These are phyloP conservation scores for Muscicapa comitata DNA, from an alignment of 2,797 vertebrate species.

Conservation along the genomic window DNA sequence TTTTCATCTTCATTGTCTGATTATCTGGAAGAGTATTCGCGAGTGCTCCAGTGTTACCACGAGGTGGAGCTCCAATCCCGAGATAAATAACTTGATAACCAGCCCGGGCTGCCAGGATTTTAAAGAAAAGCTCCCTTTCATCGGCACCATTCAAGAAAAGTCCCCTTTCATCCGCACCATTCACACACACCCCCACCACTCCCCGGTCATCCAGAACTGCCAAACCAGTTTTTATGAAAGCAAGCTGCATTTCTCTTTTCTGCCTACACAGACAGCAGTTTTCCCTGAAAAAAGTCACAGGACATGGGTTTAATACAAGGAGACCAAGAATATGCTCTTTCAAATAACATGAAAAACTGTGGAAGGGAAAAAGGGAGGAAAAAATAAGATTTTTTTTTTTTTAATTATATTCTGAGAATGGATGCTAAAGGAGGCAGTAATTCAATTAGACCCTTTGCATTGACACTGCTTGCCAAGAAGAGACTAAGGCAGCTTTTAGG, in stretches of 20 bases:
- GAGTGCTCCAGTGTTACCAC: neutral
- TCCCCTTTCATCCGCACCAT: neutral
- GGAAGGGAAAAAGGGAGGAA: neutral
- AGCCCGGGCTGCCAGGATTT: neutral
- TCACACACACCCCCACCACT: neutral
- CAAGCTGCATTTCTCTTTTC: neutral
- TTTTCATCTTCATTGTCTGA: neutral
- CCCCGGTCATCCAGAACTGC: neutral
- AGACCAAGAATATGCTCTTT: neutral
- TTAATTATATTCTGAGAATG: neutral
- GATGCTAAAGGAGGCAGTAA: neutral
- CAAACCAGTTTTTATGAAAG: neutral
- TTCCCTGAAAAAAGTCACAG: neutral
- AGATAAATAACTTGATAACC: neutral
- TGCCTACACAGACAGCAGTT: neutral
- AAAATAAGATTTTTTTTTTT: neutral
- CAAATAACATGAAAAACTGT: neutral
- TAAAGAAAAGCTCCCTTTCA: neutral
- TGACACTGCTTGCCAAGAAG: neutral
- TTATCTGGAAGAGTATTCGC: neutral
- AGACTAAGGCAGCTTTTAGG: neutral
- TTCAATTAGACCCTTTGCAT: neutral
- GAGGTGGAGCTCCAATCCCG: neutral
- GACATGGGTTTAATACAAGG: neutral
- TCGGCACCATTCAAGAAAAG: rapidly evolving